These are phyloP conservation scores for Panopea generosa DNA, from an alignment of 2,888 invertebrate species.

Conservation along the genomic window DNA sequence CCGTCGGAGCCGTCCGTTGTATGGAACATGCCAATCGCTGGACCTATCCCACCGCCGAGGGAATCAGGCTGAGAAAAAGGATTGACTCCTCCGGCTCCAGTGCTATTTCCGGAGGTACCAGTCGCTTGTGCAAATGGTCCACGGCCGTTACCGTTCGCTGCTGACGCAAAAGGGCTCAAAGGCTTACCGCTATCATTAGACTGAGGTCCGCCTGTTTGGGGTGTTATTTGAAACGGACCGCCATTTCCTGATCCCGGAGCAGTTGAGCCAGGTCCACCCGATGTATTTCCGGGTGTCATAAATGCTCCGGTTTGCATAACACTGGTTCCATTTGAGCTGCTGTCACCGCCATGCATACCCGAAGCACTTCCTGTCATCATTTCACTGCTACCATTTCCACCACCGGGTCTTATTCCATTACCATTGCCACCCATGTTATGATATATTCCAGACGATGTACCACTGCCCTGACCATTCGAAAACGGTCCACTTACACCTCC, in stretches of 20 bases:
- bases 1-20: constrained; percentile 48
- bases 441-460: constrained; percentile 33
- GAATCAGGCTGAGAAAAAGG: neutral
- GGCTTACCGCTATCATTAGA: constrained; percentile 38
- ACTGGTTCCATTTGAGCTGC: too few species aligned
- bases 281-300: neutral
- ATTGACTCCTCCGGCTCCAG: neutral
- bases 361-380: too few species aligned
- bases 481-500: constrained; percentile 40
- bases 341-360: constrained; percentile 11
- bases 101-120: neutral
- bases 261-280: constrained; percentile 43
- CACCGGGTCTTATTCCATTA: constrained; percentile 25
- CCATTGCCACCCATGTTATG: constrained; percentile 35
- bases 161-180: constrained; percentile 43
- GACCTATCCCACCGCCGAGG: neutral
- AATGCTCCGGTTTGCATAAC: neutral
- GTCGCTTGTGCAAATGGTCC: neutral
- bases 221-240: constrained; percentile 56
- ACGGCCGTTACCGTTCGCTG: constrained; percentile 17
- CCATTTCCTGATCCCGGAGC: constrained; percentile 46
- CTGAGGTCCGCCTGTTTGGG: constrained; percentile 32
- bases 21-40: constrained; percentile 8
- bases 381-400: too few species aligned
- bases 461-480: constrained; percentile 48